A percentile compares a stretch with the other conserved stretches of the same genome.
These are phyloP conservation scores for Camponotus pennsylvanicus DNA, from an alignment of 1,140 invertebrate genomes.

Conservation along the genomic window DNA sequence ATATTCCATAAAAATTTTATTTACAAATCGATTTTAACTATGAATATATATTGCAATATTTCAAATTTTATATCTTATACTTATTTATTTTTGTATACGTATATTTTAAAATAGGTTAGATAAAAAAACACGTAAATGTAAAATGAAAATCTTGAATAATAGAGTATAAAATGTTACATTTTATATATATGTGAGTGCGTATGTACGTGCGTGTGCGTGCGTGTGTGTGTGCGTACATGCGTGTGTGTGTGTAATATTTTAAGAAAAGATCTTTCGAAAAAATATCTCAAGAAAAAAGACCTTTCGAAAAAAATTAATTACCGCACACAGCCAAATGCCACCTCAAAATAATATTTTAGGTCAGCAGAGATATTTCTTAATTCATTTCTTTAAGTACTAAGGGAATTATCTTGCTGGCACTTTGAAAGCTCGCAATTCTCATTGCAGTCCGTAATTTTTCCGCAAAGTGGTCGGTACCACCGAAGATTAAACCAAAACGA, in stretches of 20 bases:
- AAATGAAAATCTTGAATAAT: background rate
- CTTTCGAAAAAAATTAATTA: constrained; percentile 5
- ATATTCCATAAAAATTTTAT: constrained; percentile 6
- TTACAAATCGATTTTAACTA: background rate
- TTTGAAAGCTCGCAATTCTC: constrained; percentile 41
- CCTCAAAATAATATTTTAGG: background rate
- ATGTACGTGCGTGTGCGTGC: too few relatives aligned
- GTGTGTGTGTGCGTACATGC: too few relatives aligned
- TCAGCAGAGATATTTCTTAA: constrained; percentile 14
- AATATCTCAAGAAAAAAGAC: background rate
- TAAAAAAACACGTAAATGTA: background rate
- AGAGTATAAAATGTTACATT: background rate
- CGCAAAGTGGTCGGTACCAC: background rate
- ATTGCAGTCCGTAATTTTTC: constrained; percentile 46
- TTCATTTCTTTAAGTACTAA: background rate
- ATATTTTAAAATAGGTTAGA: background rate
- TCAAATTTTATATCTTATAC: background rate
- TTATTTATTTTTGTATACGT: background rate
- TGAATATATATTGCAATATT: background rate
- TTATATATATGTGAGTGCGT: background rate
- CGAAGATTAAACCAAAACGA: constrained; percentile 62
- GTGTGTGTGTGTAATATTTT: too few relatives aligned
- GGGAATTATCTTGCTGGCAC: constrained; percentile 2
- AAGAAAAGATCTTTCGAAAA: too few relatives aligned
- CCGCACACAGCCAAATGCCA: background rate